Conservation (phyloP, 2,888 invertebrate genomes). For the Melieria picta region DNA sequence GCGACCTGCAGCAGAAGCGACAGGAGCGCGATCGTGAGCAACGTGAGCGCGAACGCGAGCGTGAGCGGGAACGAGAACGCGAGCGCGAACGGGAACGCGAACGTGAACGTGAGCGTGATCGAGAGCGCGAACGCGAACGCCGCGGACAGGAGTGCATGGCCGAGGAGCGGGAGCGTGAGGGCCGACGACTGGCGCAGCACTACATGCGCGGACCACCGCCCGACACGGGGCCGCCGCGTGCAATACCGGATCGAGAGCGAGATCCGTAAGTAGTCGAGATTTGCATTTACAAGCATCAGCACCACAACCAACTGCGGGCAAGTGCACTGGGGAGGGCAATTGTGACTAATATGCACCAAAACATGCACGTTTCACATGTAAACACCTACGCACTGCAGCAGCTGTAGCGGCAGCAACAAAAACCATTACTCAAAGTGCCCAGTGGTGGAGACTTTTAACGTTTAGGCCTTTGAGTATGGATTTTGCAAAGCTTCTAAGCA, state of each 20-base stretch:
- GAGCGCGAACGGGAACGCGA: constrained; percentile 53
- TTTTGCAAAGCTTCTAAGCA: too few species aligned
- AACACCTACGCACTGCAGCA: too few species aligned
- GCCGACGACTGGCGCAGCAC: constrained; percentile 55
- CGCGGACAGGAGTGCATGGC: constrained; percentile 53
- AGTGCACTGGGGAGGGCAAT: too few species aligned
- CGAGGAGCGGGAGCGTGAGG: constrained; percentile 58
- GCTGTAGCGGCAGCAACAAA: too few species aligned
- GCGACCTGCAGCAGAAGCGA: constrained; percentile 58
- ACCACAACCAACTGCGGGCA: too few species aligned
- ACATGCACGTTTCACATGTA: too few species aligned
- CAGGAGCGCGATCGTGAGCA: constrained; percentile 59
- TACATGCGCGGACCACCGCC: constrained; percentile 58
- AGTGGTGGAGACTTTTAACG: too few species aligned
- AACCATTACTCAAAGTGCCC: too few species aligned
- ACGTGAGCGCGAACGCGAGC: constrained; percentile 53
- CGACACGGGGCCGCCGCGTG: constrained; percentile 60
- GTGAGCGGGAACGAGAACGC: constrained; percentile 56
- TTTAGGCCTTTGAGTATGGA: too few species aligned
- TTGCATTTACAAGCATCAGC: background rate
- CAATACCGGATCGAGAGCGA: constrained; percentile 62
- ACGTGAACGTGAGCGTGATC: constrained; percentile 58
- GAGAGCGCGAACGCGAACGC: constrained; percentile 55
- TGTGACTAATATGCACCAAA: too few species aligned
- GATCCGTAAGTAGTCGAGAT: constrained; percentile 58